Evolutionary conservation across 2,888 invertebrate genomes (phyloP).

Genomic region (Gymnocheta viridis): DNA sequence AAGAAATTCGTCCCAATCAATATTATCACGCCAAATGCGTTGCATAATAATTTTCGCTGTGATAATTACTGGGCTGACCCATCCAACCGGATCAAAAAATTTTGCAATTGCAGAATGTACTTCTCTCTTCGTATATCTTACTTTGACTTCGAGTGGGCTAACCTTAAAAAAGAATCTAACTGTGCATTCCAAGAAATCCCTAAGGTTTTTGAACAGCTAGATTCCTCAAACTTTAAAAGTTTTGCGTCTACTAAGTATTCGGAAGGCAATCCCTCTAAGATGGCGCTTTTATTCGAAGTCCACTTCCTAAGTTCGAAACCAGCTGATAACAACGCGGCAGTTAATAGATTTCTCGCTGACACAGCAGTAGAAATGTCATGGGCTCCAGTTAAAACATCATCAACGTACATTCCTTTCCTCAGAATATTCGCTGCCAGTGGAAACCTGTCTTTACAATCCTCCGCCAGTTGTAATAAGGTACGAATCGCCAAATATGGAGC

Average conservation of each 20-base stretch:
- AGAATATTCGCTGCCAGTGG: neutral
- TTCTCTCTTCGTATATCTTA: too few relatives aligned
- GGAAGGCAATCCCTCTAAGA: too few relatives aligned
- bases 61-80: neutral
- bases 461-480: neutral
- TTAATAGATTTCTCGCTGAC: neutral
- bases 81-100: neutral
- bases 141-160: too few relatives aligned
- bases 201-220: too few relatives aligned
- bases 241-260: too few relatives aligned
- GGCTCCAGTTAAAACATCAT: neutral
- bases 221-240: too few relatives aligned
- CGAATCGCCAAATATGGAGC: neutral
- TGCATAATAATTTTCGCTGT: constrained; percentile 7
- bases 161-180: too few relatives aligned
- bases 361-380: neutral
- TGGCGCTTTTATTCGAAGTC: too few relatives aligned
- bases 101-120: neutral
- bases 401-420: neutral
- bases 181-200: too few relatives aligned
- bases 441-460: neutral
- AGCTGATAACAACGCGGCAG: neutral
- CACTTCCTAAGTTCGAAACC: too few relatives aligned
- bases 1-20: neutral
- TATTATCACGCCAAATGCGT: constrained; percentile 1